These are phyloP conservation scores for Tragelaphus strepsiceros DNA, from an alignment of 2,113 vertebrate species.

Conservation along the genomic window DNA sequence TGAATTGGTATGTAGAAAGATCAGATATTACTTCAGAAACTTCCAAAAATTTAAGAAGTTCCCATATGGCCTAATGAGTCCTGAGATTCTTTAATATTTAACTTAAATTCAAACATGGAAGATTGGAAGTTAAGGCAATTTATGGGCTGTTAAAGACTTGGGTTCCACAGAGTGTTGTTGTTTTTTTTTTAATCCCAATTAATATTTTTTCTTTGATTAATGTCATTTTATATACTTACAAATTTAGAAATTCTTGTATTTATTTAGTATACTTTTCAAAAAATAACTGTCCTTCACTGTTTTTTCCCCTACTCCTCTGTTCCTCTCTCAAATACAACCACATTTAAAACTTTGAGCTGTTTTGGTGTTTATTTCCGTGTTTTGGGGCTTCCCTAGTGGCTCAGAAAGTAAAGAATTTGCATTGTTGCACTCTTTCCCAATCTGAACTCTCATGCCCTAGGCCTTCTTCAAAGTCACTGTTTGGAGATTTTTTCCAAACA, in stretches of 20 bases:
- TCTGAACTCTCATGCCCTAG: not conserved
- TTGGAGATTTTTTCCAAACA: not conserved
- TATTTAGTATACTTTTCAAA: slow-evolving; percentile 26
- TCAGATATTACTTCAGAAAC: not conserved
- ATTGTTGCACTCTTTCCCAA: not conserved
- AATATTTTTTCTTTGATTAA: not conserved
- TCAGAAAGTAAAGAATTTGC: not conserved
- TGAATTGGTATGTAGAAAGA: not conserved
- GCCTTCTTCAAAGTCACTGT: not conserved
- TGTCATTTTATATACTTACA: not conserved
- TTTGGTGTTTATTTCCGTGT: not conserved
- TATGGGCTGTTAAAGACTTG: not conserved
- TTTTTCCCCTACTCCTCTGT: not conserved
- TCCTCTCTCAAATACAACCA: not conserved
- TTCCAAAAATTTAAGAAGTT: not conserved
- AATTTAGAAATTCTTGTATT: not conserved
- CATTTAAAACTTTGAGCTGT: not conserved
- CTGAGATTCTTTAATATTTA: not conserved
- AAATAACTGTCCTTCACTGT: not conserved
- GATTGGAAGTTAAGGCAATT: not conserved
- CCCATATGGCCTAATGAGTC: not conserved
- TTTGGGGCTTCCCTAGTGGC: not conserved
- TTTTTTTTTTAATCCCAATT: not conserved
- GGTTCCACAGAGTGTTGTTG: not conserved
- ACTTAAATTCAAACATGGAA: not conserved